These are phyloP conservation scores for Trichopoda pennipes DNA, from an alignment of 2,888 invertebrate genomes.

Conservation along the genomic window DNA sequence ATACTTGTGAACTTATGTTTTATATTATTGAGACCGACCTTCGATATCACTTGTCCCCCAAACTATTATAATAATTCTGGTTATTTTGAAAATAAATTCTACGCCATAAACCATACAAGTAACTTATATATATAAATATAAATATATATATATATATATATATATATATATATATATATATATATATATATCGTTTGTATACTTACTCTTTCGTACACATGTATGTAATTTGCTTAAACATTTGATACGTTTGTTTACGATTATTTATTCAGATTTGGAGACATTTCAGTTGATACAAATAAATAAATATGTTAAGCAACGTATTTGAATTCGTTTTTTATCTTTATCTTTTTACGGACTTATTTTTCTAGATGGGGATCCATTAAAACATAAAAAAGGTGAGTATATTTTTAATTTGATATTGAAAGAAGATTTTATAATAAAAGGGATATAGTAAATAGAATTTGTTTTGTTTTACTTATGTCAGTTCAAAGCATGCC, in stretches of 20 bases:
- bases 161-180: no score
- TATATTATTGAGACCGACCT: no score
- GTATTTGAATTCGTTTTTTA: not conserved
- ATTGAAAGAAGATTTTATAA: no score
- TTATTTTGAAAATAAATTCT: constrained; percentile 23
- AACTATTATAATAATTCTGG: constrained; percentile 4
- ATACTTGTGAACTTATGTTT: no score
- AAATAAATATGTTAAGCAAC: constrained; percentile 6
- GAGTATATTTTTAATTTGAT: no score
- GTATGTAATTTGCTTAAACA: not conserved
- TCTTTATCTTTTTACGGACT: not conserved
- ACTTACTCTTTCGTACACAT: not conserved
- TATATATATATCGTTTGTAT: not conserved
- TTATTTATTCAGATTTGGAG: constrained; percentile 5
- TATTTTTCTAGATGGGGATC: not conserved
- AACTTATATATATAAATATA: not conserved
- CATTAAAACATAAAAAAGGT: no score
- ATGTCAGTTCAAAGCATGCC: no score
- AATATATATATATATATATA: not conserved
- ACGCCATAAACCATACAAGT: no score
- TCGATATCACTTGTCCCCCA: not conserved
- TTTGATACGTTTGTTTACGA: constrained; percentile 11
- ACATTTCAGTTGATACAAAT: not conserved
- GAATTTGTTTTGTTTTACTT: no score
- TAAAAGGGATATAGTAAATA: no score